Evolutionary conservation across 1,140 invertebrate genomes (phyloP), one percentile per base, ranked within the genome.

Genomic region (Drosophila novamexicana): DNA sequence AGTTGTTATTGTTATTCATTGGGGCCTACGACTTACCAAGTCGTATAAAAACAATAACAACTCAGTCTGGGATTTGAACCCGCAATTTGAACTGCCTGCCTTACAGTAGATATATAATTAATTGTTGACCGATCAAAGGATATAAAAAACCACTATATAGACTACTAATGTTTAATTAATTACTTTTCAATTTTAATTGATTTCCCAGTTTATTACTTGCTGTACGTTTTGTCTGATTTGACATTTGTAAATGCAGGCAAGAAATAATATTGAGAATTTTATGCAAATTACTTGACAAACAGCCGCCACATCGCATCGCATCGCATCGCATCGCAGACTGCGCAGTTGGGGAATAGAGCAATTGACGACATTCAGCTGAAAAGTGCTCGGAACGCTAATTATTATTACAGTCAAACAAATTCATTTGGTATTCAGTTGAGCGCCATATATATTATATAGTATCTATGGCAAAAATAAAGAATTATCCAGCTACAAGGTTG

Each of bases 351-450:
- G 34, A 61, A 74, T 67, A 77, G 63, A 40, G 16, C 59, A 57
- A 47, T 44, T 52, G 39, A 3, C 18, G 32, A n/a, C 37, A 36
- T 16, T 34, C n/a, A 14, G 6, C 37, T 63, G 9, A 65, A 14
- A 56, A 37, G 40, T 45, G 58, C 45, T 32, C 49, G 50, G 39
- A n/a, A 29, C 62, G 52, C 36, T 86, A 79, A 85, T 86, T 86
- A 76, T 52, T 67, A 59, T 73, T 76, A 58, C 78, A 79, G 75
- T 76, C 65, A 66, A 79, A 71, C 56, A 45, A 79, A 79, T 80
- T 75, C 61, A 75, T 75, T 79, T 52, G 34, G 18, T 78, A 72
- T 72, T 65, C 57, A 59, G 42, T 44, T 12, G 42, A 59, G 42
- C 34, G 7, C 16, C 49, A 22, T 47, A 54, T 9, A 29, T 56